Conservation (phyloP, 1,140 invertebrate genomes). For the Pseudobourletiella spinata region DNA sequence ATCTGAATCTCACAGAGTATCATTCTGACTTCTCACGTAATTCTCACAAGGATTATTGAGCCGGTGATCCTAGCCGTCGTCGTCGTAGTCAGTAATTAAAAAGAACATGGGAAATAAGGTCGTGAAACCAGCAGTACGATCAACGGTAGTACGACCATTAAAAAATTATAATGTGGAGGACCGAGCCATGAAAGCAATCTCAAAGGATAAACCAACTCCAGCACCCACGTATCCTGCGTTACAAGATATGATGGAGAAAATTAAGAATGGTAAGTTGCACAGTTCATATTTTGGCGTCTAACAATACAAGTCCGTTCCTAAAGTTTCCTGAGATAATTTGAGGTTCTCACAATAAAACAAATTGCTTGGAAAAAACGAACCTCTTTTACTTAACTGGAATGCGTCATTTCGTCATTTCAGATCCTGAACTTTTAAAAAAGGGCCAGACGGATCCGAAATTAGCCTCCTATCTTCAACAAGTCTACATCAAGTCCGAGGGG, state of each 20-base stretch:
- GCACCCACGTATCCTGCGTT: slow-evolving; percentile 54
- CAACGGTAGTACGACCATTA: slow-evolving; percentile 42
- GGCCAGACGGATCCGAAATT: slow-evolving; percentile 6
- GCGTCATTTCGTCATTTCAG: too few relatives aligned
- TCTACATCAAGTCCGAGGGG: slow-evolving; percentile 23
- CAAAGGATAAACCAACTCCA: slow-evolving; percentile 53
- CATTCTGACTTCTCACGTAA: too few relatives aligned
- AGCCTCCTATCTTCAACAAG: slow-evolving; percentile 15
- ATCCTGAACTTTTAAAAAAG: slow-evolving; percentile 20
- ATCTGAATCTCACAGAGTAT: too few relatives aligned
- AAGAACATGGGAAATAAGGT: slow-evolving; percentile 9
- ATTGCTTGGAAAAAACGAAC: too few relatives aligned
- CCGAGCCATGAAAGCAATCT: slow-evolving; percentile 56
- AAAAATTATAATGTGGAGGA: slow-evolving; percentile 60
- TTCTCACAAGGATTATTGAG: too few relatives aligned
- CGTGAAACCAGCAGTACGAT: slow-evolving; percentile 4
- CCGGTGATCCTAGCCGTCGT: too few relatives aligned
- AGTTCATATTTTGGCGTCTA: too few relatives aligned
- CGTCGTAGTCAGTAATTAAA: neutral
- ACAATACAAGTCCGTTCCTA: too few relatives aligned
- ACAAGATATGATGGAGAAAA: slow-evolving; percentile 51
- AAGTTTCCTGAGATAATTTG: too few relatives aligned
- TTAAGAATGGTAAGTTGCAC: slow-evolving; percentile 50
- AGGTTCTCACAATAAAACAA: too few relatives aligned
- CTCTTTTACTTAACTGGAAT: too few relatives aligned